Percentiles rank a stretch among this genome's conserved stretches.
These are phyloP conservation scores for Psephotus haematonotus DNA, from an alignment of 2,113 vertebrate genomes.

Conservation along the genomic window DNA sequence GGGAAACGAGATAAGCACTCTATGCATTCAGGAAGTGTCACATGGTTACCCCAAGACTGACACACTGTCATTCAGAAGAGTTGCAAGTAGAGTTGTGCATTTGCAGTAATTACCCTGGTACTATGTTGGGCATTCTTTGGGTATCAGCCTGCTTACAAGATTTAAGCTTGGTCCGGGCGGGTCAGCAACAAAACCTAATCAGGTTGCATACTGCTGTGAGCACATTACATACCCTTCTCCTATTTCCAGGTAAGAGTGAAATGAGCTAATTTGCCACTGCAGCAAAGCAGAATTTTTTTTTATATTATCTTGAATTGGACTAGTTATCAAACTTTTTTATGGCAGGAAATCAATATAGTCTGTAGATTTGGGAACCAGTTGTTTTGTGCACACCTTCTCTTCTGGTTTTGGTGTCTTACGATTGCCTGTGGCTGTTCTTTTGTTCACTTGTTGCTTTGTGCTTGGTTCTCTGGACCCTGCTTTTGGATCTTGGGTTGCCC, in stretches of 20 bases:
- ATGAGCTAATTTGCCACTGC: background rate
- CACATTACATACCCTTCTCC: background rate
- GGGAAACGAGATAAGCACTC: background rate
- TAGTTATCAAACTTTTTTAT: background rate
- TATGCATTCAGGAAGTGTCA: background rate
- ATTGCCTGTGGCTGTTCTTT: background rate
- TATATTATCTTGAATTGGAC: background rate
- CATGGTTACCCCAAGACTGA: no score
- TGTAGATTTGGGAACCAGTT: background rate
- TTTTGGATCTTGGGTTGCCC: background rate
- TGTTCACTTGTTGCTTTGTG: background rate
- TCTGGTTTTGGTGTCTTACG: background rate
- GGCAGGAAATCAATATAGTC: background rate
- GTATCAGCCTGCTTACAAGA: background rate
- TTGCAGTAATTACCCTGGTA: background rate
- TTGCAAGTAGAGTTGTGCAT: background rate
- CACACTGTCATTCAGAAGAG: background rate
- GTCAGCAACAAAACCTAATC: background rate
- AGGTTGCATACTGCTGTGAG: background rate
- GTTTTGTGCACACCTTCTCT: background rate
- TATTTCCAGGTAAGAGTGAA: background rate
- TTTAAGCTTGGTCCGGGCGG: background rate
- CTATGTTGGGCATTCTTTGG: background rate
- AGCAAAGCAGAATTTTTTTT: background rate
- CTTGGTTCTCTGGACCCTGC: background rate